Evolutionary conservation across 2,113 vertebrate genomes (phyloP).

Genomic region (Nibea coibor): DNA sequence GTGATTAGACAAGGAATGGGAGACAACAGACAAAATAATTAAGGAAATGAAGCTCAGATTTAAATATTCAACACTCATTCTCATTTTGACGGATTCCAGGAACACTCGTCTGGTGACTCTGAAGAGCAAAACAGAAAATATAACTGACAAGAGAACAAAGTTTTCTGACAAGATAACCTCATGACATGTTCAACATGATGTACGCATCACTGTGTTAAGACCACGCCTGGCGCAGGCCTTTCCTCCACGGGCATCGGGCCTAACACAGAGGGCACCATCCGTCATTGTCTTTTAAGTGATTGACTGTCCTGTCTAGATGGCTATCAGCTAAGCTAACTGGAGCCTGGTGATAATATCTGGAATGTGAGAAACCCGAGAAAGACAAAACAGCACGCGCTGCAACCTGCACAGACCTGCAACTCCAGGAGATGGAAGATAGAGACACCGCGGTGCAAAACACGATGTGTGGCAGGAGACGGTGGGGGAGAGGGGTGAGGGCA

Average conservation of each 20-base stretch:
- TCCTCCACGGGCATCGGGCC: constrained; percentile 57
- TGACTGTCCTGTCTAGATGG: constrained; percentile 62
- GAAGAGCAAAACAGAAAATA: constrained; percentile 16
- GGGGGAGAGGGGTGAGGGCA: neutral
- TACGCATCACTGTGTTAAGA: constrained; percentile 1
- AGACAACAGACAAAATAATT: constrained; percentile 71
- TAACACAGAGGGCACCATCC: constrained; percentile 46
- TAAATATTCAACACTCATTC: constrained; percentile 67
- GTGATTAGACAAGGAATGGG: constrained; percentile 72
- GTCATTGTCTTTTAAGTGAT: constrained; percentile 67
- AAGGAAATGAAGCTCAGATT: constrained; percentile 68
- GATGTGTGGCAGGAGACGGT: neutral
- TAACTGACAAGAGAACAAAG: constrained; percentile 38
- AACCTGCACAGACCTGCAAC: constrained; percentile 63
- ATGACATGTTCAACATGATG: constrained; percentile 14
- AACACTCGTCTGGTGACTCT: constrained; percentile 29
- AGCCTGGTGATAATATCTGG: constrained; percentile 74
- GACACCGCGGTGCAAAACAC: neutral
- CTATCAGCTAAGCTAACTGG: constrained; percentile 65
- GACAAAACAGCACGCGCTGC: constrained; percentile 74
- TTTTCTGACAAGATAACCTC: constrained; percentile 32
- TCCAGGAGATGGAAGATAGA: constrained; percentile 31
- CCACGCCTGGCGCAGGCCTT: constrained; percentile 18
- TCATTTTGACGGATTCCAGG: constrained; percentile 47
- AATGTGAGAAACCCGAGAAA: constrained; percentile 78